Evolutionary conservation across 2,888 invertebrate species (phyloP).

Genomic region (Cosmia trapezina): DNA sequence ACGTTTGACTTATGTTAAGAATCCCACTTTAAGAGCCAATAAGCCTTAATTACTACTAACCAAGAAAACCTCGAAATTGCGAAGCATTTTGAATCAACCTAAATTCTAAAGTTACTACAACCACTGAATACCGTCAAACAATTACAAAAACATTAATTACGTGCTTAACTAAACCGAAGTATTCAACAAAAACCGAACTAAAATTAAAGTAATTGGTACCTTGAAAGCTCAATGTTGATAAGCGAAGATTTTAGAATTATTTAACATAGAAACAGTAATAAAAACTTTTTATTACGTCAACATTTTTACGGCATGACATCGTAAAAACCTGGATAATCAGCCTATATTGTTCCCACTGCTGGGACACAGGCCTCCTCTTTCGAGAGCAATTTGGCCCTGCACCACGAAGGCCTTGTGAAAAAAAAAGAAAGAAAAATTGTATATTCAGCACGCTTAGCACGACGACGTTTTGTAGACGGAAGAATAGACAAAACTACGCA

Average conservation of each 20-base stretch:
- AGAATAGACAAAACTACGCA: too few relatives aligned
- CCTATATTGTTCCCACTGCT: too few relatives aligned
- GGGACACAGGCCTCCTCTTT: too few relatives aligned
- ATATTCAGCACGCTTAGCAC: too few relatives aligned
- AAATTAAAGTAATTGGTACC: conserved; percentile 12
- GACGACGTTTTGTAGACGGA: too few relatives aligned
- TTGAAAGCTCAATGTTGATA: neutral
- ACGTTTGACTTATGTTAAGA: neutral
- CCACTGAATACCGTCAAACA: conserved; percentile 10
- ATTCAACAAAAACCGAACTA: conserved; percentile 13
- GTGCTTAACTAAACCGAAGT: neutral
- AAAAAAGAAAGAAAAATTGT: too few relatives aligned
- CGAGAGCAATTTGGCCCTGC: too few relatives aligned
- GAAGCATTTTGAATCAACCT: neutral
- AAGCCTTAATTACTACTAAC: neutral
- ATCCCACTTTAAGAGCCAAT: neutral
- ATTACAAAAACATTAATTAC: conserved; percentile 22
- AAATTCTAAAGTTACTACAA: neutral
- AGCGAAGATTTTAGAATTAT: conserved; percentile 28
- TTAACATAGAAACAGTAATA: conserved; percentile 39
- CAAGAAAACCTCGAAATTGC: neutral
- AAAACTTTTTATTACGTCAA: conserved; percentile 20
- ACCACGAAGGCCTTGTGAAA: too few relatives aligned
- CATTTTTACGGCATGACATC: neutral
- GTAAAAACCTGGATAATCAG: conserved; percentile 12